A percentile compares a stretch with the other conserved stretches of the same genome.
phyloP scores from a whole-genome alignment of 2,113 vertebrate genomes.

The Lophochroa leadbeateri region DNA sequence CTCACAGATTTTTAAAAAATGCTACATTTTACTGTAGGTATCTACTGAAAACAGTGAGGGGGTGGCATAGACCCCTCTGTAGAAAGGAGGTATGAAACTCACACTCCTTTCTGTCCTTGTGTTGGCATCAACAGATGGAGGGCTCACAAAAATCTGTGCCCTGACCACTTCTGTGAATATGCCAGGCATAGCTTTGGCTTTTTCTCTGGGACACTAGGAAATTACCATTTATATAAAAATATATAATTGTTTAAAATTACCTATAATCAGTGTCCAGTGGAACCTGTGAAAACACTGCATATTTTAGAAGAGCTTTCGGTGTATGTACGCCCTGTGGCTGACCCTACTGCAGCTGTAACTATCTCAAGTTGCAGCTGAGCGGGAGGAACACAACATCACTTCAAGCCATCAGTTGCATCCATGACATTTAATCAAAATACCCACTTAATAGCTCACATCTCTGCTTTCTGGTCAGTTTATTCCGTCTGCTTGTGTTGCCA shows the following conservation, averaged over 20 bases:
- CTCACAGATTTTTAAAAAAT: background rate
- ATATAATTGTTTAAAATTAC: constrained; percentile 12
- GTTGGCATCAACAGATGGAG: constrained; percentile 47
- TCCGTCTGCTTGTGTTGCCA: background rate
- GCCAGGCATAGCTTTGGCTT: constrained; percentile 34
- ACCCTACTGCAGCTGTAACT: background rate
- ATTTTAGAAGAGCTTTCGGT: background rate
- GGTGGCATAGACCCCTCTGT: background rate
- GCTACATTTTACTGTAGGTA: constrained; percentile 2
- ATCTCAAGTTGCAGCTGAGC: constrained; percentile 11
- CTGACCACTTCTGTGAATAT: constrained; percentile 24
- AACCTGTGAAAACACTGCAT: background rate
- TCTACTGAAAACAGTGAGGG: background rate
- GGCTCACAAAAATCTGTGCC: constrained; percentile 34
- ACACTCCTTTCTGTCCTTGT: constrained; percentile 29
- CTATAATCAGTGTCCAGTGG: background rate
- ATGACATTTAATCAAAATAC: constrained; percentile 13
- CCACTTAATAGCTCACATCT: background rate
- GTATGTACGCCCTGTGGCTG: background rate
- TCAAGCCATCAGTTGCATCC: background rate
- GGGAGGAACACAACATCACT: background rate
- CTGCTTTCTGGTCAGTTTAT: background rate
- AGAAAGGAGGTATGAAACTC: constrained; percentile 24
- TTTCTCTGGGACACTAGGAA: constrained; percentile 27
- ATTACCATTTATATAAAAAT: constrained; percentile 35